Conservation (phyloP, 2,888 invertebrate genomes). For the Mycalesis mineus region DNA sequence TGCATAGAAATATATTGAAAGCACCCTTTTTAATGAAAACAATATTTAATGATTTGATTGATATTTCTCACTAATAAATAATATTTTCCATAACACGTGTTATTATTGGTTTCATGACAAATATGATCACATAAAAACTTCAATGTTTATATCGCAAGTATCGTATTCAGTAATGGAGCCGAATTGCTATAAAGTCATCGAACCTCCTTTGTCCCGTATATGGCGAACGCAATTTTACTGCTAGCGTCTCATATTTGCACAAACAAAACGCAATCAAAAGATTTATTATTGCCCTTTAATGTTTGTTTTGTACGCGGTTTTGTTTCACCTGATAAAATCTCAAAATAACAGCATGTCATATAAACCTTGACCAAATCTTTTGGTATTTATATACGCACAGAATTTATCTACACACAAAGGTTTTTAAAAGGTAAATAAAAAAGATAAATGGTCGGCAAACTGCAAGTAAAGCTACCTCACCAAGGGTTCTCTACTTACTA, state of each 20-base stretch:
- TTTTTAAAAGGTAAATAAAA: background rate
- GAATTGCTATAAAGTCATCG: slow-evolving; percentile 52
- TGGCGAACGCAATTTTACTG: slow-evolving; percentile 54
- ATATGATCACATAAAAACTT: background rate
- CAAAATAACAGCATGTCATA: background rate
- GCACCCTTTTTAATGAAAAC: too few relatives aligned
- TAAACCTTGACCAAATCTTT: slow-evolving; percentile 10
- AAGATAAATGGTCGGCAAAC: too few relatives aligned
- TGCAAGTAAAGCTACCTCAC: too few relatives aligned
- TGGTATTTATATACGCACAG: background rate
- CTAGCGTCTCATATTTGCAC: slow-evolving; percentile 38
- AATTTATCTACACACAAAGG: background rate
- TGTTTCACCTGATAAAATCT: background rate
- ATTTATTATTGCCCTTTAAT: slow-evolving; percentile 6
- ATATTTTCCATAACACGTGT: too few relatives aligned
- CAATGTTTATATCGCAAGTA: background rate
- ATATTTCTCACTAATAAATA: too few relatives aligned
- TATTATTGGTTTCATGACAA: too few relatives aligned
- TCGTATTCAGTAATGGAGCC: slow-evolving; percentile 41
- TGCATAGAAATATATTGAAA: too few relatives aligned
- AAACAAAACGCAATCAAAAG: slow-evolving; percentile 20
- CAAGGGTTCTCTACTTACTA: too few relatives aligned
- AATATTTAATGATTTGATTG: too few relatives aligned
- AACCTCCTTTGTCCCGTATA: slow-evolving; percentile 70
- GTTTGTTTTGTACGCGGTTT: background rate